Conservation (phyloP, 1,140 invertebrate genomes). For the Leptestheria dahalacensis region DNA sequence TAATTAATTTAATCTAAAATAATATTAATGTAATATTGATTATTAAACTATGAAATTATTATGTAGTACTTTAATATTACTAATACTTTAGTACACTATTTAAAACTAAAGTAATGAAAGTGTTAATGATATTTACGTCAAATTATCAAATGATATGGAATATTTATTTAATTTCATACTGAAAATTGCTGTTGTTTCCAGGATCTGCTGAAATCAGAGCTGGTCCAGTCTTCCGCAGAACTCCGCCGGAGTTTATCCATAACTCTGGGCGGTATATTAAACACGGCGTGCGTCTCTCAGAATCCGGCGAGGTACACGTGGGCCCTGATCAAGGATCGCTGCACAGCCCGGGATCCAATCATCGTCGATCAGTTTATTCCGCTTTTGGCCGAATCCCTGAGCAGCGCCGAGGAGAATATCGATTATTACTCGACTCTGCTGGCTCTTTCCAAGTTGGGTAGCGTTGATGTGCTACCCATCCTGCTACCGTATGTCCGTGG, state of each 20-base stretch:
- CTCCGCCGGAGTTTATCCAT: neutral
- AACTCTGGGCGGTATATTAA: neutral
- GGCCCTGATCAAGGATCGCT: neutral
- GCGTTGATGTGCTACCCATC: neutral
- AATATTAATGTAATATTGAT: too few relatives aligned
- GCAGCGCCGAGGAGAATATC: neutral
- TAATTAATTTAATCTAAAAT: too few relatives aligned
- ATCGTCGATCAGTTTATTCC: conserved; percentile 3
- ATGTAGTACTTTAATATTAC: too few relatives aligned
- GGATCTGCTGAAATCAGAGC: neutral
- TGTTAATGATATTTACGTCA: too few relatives aligned
- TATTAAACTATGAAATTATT: too few relatives aligned
- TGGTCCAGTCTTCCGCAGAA: neutral
- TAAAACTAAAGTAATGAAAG: too few relatives aligned
- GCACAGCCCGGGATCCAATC: neutral
- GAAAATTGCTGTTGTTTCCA: neutral
- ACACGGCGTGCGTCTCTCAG: neutral
- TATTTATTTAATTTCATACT: neutral
- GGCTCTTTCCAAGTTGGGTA: neutral
- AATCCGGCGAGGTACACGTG: neutral
- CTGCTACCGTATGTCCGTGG: conserved; percentile 1
- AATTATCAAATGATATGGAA: too few relatives aligned
- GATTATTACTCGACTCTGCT: neutral
- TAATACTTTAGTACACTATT: too few relatives aligned
- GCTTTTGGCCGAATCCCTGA: neutral